Conservation (phyloP, 2,888 invertebrate species). For the Drosophila rubida region DNA sequence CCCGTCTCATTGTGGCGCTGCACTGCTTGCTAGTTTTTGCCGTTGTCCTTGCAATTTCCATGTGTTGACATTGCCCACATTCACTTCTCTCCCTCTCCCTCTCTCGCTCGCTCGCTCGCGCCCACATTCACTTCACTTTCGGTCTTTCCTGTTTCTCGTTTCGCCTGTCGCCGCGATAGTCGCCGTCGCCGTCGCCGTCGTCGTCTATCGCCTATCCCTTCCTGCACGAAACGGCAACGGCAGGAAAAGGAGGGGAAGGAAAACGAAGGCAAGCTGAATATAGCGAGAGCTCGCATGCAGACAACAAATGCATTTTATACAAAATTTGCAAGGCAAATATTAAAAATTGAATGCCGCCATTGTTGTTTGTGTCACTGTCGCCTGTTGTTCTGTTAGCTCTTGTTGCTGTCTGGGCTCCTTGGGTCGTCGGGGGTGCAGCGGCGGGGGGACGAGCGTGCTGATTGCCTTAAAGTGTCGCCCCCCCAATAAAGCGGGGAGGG, state of each 20-base stretch:
- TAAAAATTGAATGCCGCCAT: conserved; percentile 73
- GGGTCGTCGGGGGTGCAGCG: background rate
- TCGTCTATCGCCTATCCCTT: conserved; percentile 31
- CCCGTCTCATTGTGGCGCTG: conserved; percentile 15
- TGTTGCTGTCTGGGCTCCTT: conserved; percentile 39
- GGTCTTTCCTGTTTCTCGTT: conserved; percentile 38
- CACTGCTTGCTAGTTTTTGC: conserved; percentile 44
- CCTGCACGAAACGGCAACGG: conserved; percentile 6
- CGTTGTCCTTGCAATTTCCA: conserved; percentile 74
- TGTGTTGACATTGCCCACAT: conserved; percentile 72
- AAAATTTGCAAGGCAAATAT: conserved; percentile 78
- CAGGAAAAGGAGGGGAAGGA: no score
- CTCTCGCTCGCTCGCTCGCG: conserved; percentile 2
- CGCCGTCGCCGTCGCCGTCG: conserved; percentile 21
- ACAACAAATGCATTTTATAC: conserved; percentile 76
- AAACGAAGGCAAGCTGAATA: background rate
- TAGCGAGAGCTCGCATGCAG: conserved; percentile 47
- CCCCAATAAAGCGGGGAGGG: background rate
- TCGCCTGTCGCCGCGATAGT: conserved; percentile 21
- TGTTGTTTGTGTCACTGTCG: conserved; percentile 41
- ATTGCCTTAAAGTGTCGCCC: conserved; percentile 69
- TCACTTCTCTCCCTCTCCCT: conserved; percentile 9
- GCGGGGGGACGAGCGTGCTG: conserved; percentile 33
- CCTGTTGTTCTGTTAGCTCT: conserved; percentile 35
- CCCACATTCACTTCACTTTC: conserved; percentile 34